These are phyloP conservation scores for Nemotelus pantherinus DNA, from an alignment of 2,888 invertebrate species.

Conservation along the genomic window DNA sequence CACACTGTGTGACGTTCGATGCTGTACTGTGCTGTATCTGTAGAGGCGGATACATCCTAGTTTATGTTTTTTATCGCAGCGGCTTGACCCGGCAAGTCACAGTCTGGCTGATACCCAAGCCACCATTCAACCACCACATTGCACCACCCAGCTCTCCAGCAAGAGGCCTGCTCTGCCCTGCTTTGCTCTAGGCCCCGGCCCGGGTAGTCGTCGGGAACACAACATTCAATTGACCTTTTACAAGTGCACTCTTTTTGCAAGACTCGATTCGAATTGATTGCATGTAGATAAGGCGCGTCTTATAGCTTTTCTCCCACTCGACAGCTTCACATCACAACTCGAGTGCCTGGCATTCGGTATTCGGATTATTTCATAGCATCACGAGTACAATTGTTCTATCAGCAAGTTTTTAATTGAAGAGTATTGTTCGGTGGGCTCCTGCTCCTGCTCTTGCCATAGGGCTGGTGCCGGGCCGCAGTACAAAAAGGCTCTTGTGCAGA, in stretches of 20 bases:
- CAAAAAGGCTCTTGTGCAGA: background rate
- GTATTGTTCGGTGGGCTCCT: background rate
- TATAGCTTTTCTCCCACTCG: background rate
- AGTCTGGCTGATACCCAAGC: constrained; percentile 13
- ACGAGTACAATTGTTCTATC: constrained; percentile 36
- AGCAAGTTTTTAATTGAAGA: constrained; percentile 45
- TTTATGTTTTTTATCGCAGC: constrained; percentile 35
- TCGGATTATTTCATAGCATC: constrained; percentile 30
- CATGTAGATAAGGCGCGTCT: constrained; percentile 40
- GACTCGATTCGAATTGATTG: constrained; percentile 42
- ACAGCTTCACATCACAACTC: background rate
- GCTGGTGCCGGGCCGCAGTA: background rate
- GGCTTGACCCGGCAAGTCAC: constrained; percentile 5
- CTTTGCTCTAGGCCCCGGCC: background rate
- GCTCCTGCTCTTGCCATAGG: background rate
- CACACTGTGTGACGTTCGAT: background rate
- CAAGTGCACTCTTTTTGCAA: constrained; percentile 36
- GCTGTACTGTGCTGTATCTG: background rate
- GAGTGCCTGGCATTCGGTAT: constrained; percentile 12
- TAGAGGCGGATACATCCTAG: constrained; percentile 22
- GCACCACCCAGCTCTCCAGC: background rate
- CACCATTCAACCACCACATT: background rate
- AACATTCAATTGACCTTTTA: constrained; percentile 42
- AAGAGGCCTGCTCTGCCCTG: background rate
- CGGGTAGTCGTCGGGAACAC: constrained; percentile 6